Conservation (phyloP, 35 echinoderm and acorn worm species). For the Ptychodera flava region DNA sequence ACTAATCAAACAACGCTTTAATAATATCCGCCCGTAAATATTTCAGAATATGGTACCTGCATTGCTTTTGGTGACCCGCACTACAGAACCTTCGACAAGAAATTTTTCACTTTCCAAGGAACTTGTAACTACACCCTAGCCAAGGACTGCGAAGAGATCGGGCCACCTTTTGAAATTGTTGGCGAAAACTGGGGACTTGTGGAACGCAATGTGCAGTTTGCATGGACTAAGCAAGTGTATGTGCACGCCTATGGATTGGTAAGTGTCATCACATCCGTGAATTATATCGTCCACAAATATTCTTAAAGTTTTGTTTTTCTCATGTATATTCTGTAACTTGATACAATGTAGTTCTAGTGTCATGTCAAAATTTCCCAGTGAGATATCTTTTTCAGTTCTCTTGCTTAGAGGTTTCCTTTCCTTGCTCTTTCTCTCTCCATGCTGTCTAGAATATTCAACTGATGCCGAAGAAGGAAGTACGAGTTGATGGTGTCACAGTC, state of each 20-base stretch:
- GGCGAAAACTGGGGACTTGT: background rate
- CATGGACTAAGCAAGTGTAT: background rate
- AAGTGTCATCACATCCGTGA: no score
- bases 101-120: slow-evolving; percentile 82
- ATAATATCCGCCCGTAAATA: no score
- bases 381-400: no score
- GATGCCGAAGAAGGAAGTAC: background rate
- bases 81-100: slow-evolving; percentile 84
- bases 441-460: background rate
- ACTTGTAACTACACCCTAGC: slow-evolving; percentile 78
- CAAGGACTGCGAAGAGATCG: slow-evolving; percentile 53
- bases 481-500: background rate
- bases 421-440: no score
- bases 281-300: no score
- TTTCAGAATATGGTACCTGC: slow-evolving; percentile 76
- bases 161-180: background rate
- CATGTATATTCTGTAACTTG: no score
- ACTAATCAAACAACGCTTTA: no score
- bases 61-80: slow-evolving; percentile 97
- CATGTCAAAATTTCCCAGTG: no score
- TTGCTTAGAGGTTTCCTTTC: no score
- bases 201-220: background rate
- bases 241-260: background rate
- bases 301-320: no score
- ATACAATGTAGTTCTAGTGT: no score